Evolutionary conservation across 2,113 vertebrate species (phyloP), one percentile per base, ranked within the genome.

Genomic region (Notothenia coriiceps): DNA sequence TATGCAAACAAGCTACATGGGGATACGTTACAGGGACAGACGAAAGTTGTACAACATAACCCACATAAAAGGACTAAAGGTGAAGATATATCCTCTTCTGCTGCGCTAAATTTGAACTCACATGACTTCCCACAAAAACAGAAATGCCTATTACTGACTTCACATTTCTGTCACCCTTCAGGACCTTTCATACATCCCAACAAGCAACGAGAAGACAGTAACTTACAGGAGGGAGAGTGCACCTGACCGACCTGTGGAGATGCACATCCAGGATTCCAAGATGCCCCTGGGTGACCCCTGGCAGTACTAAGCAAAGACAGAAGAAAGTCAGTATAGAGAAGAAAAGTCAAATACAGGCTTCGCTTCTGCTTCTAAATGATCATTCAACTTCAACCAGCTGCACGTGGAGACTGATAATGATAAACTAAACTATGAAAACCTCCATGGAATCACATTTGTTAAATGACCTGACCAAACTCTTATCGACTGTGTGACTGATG

Each of bases 141-240:
- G 15, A 29, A 74, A 57, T 66, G 43, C 43, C 51, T 51, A 8
- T 83, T 10, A 12, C 55, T 86, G 5, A 77, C 25, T 13, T 6
- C 2, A 14, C 64, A n/a, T 73, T 68, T 76, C 47, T 73, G 25
- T 74, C 56, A 14, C 13, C 12, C 10, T 20, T 14, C 80, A 95
- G 95, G 93, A 93, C 51, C 72, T 85, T 18, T 91, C 93, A 5
- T 96, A 96, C 85, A 94, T 97, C 70, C 96, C 98, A 70, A 96
- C 95, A 68, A 95, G 95, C 93, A 98, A 95, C 77, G 95, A 97
- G 86, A 98, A 97, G 95, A 96, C 97, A 17, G 96, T 98, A 51
- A 97, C 97, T 15, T 99, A 99, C 92, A 95, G 96, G 83, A 95
- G 96, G 79, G 98, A 98, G 79, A 93, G 93, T 63, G 95, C 96